Percentiles rank a stretch among this genome's conserved stretches.
Conservation (phyloP, 1,140 invertebrate species). For the Drosophila murphyi region DNA sequence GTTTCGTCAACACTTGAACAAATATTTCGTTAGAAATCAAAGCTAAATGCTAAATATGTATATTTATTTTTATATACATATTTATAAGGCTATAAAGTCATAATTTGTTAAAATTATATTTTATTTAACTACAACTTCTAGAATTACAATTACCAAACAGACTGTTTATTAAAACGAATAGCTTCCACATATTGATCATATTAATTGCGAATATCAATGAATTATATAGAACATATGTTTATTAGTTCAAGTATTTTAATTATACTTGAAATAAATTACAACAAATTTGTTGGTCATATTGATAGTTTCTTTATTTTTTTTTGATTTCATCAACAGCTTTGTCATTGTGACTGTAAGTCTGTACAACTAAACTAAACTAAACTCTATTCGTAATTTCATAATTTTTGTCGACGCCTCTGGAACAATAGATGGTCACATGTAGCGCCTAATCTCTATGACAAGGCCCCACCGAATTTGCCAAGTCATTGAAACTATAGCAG, state of each 20-base stretch:
- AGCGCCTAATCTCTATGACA: conserved; percentile 25
- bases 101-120: too few species aligned
- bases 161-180: too few species aligned
- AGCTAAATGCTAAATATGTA: neutral
- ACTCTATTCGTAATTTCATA: conserved; percentile 18
- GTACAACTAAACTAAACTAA: neutral
- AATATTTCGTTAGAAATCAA: neutral
- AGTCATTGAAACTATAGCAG: conserved; percentile 23
- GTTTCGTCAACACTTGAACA: neutral
- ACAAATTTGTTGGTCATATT: neutral
- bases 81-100: too few species aligned
- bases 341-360: conserved; percentile 33
- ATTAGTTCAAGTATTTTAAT: neutral
- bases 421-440: conserved; percentile 33
- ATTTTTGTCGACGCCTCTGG: conserved; percentile 9
- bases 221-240: neutral
- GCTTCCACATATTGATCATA: neutral
- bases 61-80: too few species aligned
- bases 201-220: neutral
- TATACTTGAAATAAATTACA: neutral
- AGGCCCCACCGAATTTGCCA: conserved; percentile 26
- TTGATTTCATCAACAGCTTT: conserved; percentile 2
- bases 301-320: neutral
- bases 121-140: too few species aligned
- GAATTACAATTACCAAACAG: too few species aligned